These are phyloP conservation scores for Chloromyia formosa DNA, from an alignment of 2,888 invertebrate genomes.

Conservation along the genomic window DNA sequence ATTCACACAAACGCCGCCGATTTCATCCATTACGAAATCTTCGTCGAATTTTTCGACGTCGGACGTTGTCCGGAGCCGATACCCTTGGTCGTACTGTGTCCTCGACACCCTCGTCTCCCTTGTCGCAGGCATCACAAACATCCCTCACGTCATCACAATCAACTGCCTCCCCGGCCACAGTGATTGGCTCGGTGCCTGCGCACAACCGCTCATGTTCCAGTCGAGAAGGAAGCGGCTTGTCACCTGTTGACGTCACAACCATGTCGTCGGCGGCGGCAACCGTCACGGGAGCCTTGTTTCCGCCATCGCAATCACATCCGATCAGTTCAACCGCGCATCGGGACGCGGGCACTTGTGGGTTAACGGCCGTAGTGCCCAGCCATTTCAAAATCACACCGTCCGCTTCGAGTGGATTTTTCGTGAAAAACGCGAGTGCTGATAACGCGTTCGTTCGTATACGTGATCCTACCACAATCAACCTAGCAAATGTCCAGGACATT, in stretches of 20 bases:
- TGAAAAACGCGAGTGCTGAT: slow-evolving; percentile 43
- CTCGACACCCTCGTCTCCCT: slow-evolving; percentile 56
- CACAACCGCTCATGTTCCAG: slow-evolving; percentile 28
- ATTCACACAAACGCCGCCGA: slow-evolving; percentile 62
- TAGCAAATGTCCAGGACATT: slow-evolving; percentile 39
- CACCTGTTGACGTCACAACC: slow-evolving; percentile 48
- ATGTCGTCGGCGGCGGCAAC: slow-evolving; percentile 44
- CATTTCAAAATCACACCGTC: slow-evolving; percentile 34
- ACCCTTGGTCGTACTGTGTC: slow-evolving; percentile 47
- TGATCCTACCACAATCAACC: not conserved
- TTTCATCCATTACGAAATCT: slow-evolving; percentile 63
- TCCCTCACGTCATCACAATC: slow-evolving; percentile 48
- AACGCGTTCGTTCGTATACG: slow-evolving; percentile 14
- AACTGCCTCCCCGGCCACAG: slow-evolving; percentile 35
- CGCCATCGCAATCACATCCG: slow-evolving; percentile 23
- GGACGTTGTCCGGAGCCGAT: slow-evolving; percentile 60
- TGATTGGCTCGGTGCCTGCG: slow-evolving; percentile 49
- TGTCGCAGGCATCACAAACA: slow-evolving; percentile 52
- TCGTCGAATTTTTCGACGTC: slow-evolving; percentile 63
- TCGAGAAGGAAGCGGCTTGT: slow-evolving; percentile 31
- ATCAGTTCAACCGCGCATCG: slow-evolving; percentile 53
- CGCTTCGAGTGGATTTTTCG: slow-evolving; percentile 43
- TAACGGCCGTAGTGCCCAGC: slow-evolving; percentile 31
- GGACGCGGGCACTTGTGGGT: slow-evolving; percentile 51
- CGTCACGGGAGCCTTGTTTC: slow-evolving; percentile 22